phyloP scores from a whole-genome alignment of 2,888 invertebrate species.

The Mythimna lalbum region DNA sequence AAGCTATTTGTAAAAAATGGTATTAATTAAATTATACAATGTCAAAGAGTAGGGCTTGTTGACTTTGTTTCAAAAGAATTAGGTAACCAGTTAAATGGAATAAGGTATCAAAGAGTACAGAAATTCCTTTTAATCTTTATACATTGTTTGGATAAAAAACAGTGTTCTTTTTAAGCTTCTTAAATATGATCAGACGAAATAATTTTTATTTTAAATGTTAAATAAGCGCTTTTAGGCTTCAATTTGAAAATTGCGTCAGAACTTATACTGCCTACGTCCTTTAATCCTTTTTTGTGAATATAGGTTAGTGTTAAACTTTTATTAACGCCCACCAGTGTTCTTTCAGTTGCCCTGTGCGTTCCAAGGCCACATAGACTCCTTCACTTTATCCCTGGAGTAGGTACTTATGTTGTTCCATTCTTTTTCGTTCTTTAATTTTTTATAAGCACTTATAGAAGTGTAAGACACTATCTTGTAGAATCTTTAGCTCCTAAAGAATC shows the following conservation, averaged over 20 bases:
- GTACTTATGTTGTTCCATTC: neutral
- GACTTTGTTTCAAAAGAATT: conserved; percentile 46
- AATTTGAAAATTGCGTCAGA: conserved; percentile 6
- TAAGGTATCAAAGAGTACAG: conserved; percentile 60
- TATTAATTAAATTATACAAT: conserved; percentile 61
- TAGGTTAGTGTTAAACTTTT: no score
- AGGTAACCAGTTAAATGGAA: conserved; percentile 52
- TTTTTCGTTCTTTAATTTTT: conserved; percentile 16
- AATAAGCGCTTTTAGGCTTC: neutral
- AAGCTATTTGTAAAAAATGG: conserved; percentile 53
- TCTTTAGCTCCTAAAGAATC: neutral
- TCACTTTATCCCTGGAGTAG: no score
- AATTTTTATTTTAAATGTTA: conserved; percentile 15
- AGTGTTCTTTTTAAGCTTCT: conserved; percentile 37
- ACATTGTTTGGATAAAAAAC: conserved; percentile 49
- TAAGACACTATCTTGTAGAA: neutral
- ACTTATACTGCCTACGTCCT: neutral
- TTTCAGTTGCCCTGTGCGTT: no score
- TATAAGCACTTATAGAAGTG: conserved; percentile 16
- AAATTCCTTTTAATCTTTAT: conserved; percentile 56
- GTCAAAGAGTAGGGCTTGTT: conserved; percentile 51
- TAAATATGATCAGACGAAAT: conserved; percentile 19
- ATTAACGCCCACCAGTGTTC: no score
- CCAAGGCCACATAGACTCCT: no score
- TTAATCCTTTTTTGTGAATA: neutral